phyloP scores from a whole-genome alignment of 2,888 invertebrate species.

The Acleris holmiana region DNA sequence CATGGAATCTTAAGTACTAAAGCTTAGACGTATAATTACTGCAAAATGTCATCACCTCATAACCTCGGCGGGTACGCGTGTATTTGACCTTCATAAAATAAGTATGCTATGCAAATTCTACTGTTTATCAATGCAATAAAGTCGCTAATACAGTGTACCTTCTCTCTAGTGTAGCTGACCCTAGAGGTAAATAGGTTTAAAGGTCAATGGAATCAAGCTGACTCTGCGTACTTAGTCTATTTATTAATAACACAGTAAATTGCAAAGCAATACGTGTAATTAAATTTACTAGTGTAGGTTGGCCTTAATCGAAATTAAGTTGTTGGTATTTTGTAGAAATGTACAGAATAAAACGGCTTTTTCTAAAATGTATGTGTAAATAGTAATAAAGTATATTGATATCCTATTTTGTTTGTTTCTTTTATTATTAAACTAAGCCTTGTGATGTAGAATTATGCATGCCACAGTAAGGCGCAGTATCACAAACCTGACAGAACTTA shows the following conservation, averaged over 20 bases:
- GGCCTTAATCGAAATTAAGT: constrained; percentile 68
- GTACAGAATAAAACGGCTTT: constrained; percentile 63
- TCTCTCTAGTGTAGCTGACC: background rate
- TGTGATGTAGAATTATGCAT: no score
- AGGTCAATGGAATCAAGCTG: background rate
- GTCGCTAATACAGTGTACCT: background rate
- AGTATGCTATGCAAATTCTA: background rate
- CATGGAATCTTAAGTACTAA: no score
- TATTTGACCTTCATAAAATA: background rate
- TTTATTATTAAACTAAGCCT: constrained; percentile 3
- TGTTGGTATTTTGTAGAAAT: constrained; percentile 53
- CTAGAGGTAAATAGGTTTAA: background rate
- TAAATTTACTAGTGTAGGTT: constrained; percentile 51
- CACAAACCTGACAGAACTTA: no score
- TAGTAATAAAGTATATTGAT: constrained; percentile 60
- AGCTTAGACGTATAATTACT: no score
- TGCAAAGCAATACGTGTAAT: constrained; percentile 40
- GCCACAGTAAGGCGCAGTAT: no score
- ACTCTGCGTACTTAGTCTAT: constrained; percentile 4
- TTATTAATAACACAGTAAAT: constrained; percentile 30
- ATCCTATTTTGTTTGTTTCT: constrained; percentile 45
- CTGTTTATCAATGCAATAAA: background rate
- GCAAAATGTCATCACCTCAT: no score
- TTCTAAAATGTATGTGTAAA: constrained; percentile 67
- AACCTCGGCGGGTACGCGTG: background rate